These are phyloP conservation scores for Chrosomus eos DNA, from an alignment of 2,797 vertebrate genomes.

Conservation along the genomic window DNA sequence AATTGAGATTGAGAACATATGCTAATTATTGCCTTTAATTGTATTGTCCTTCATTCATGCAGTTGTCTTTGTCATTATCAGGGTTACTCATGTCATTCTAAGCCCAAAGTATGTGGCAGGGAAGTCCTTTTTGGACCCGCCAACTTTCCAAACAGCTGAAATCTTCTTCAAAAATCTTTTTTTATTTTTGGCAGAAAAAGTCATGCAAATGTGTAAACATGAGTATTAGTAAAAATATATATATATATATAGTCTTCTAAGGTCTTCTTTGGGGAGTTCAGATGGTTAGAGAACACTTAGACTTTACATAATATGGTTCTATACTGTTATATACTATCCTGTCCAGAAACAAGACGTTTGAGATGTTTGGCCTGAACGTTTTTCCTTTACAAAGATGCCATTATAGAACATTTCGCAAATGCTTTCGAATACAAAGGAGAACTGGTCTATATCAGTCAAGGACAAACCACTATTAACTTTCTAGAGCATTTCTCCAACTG, in stretches of 20 bases:
- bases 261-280: background rate
- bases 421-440: constrained; percentile 2
- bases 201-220: background rate
- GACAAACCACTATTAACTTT: constrained; percentile 33
- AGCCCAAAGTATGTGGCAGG: background rate
- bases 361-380: constrained; percentile 11
- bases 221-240: background rate
- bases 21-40: background rate
- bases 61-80: background rate
- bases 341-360: background rate
- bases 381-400: constrained; percentile 13
- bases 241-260: too few relatives aligned
- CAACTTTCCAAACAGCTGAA: background rate
- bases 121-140: background rate
- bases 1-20: background rate
- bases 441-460: constrained; percentile 18
- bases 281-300: background rate
- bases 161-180: background rate
- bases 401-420: constrained; percentile 21
- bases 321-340: background rate
- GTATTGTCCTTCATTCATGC: background rate
- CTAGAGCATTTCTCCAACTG: constrained; percentile 39
- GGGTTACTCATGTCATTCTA: background rate
- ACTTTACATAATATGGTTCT: background rate
- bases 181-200: background rate